Evolutionary conservation across 2,113 vertebrate species (phyloP).

Genomic region (Vidua macroura): DNA sequence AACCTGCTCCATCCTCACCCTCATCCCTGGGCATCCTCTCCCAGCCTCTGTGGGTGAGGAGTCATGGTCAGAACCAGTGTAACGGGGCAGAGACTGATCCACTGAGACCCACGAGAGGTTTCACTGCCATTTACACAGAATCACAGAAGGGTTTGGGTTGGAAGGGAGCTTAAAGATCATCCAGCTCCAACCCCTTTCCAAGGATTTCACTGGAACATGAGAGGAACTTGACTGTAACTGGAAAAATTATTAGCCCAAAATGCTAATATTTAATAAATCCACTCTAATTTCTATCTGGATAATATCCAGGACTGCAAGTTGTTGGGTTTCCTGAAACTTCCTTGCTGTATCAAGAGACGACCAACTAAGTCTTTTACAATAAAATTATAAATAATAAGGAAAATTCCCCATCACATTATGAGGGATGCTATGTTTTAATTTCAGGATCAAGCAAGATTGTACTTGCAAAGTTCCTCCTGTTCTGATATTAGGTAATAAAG

Average conservation of each 20-base stretch:
- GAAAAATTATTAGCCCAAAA: not conserved
- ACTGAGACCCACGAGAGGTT: fast-evolving
- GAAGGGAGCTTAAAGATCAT: not conserved
- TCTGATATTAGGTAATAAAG: not conserved
- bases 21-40: not conserved
- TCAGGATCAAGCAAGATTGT: not conserved
- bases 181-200: not conserved
- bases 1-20: not conserved
- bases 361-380: not conserved
- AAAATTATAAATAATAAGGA: not conserved
- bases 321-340: not conserved
- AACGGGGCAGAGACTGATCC: not conserved
- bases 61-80: not conserved
- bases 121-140: not conserved
- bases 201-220: not conserved
- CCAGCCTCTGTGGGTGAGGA: not conserved
- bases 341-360: not conserved
- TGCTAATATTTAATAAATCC: not conserved
- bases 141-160: not conserved
- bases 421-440: not conserved
- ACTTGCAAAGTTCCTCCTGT: not conserved
- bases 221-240: not conserved
- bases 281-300: not conserved
- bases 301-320: not conserved
- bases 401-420: fast-evolving